These are phyloP conservation scores for Monarcha castaneiventris DNA, from an alignment of 2,113 vertebrate genomes.

Conservation along the genomic window DNA sequence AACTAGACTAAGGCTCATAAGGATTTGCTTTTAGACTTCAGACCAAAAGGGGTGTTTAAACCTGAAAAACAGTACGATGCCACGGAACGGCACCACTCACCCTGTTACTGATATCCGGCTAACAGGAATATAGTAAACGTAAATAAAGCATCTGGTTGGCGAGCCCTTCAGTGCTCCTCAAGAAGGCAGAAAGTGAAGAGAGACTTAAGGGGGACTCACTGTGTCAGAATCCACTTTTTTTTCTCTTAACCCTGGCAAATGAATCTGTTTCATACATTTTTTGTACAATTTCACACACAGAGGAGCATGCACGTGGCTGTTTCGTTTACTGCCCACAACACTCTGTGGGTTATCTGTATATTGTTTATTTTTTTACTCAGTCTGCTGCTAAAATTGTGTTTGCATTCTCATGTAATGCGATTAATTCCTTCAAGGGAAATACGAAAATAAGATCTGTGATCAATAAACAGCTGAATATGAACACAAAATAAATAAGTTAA, in stretches of 20 bases:
- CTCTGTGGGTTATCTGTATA: background rate
- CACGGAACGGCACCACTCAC: background rate
- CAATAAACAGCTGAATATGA: constrained; percentile 60
- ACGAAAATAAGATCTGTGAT: constrained; percentile 67
- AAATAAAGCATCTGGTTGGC: background rate
- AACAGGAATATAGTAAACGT: constrained; percentile 2
- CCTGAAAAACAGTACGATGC: constrained; percentile 24
- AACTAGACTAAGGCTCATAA: constrained; percentile 55
- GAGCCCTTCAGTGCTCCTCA: constrained; percentile 40
- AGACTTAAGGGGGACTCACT: background rate
- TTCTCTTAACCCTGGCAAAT: background rate
- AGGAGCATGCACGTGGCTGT: background rate
- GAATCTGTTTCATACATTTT: background rate
- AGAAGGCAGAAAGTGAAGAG: constrained; percentile 51
- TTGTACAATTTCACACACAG: background rate
- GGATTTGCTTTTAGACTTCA: constrained; percentile 33
- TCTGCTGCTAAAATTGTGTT: constrained; percentile 43
- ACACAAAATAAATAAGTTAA: constrained; percentile 82
- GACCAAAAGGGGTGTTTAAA: constrained; percentile 2
- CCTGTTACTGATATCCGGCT: background rate
- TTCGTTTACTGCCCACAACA: background rate
- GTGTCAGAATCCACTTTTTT: background rate
- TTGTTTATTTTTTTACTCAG: background rate
- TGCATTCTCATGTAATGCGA: constrained; percentile 8
- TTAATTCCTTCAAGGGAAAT: constrained; percentile 66